These are phyloP conservation scores for Lycopodina hypogea DNA, from an alignment of 37 sponge, comb jelly and placozoan species.

Conservation along the genomic window DNA sequence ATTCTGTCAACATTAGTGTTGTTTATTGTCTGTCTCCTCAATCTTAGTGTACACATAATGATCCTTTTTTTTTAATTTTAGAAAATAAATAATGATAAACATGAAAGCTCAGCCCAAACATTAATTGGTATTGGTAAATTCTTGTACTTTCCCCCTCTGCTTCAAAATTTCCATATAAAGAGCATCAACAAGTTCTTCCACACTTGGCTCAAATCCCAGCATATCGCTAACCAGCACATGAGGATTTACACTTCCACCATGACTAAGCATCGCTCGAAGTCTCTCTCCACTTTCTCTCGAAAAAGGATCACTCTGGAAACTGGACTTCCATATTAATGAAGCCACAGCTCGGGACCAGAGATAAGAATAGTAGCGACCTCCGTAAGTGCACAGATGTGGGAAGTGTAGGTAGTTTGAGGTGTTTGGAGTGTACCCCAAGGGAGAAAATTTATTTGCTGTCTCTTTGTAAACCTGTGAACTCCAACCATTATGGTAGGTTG, in stretches of 20 bases:
- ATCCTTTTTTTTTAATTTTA: too few species aligned
- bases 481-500: background rate
- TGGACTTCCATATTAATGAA: slow-evolving; percentile 75
- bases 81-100: too few species aligned
- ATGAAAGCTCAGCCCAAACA: too few species aligned
- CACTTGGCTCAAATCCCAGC: slow-evolving; percentile 70
- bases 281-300: slow-evolving; percentile 49
- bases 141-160: background rate
- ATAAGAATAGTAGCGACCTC: slow-evolving; percentile 90
- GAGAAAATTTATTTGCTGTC: slow-evolving; percentile 29
- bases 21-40: too few species aligned
- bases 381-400: slow-evolving; percentile 83
- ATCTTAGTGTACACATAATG: too few species aligned
- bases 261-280: slow-evolving; percentile 53
- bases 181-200: slow-evolving; percentile 65
- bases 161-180: slow-evolving; percentile 17
- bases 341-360: slow-evolving; percentile 86
- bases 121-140: slow-evolving; percentile 1
- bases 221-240: slow-evolving; percentile 48
- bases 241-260: slow-evolving; percentile 69
- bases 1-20: too few species aligned
- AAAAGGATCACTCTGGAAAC: slow-evolving; percentile 80
- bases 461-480: background rate
- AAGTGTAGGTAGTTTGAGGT: slow-evolving; percentile 79
- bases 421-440: slow-evolving; percentile 12